A percentile compares a stretch with the other conserved stretches of the same genome.
phyloP scores from a whole-genome alignment of 2,797 vertebrate genomes.

The Phataginus tricuspis region DNA sequence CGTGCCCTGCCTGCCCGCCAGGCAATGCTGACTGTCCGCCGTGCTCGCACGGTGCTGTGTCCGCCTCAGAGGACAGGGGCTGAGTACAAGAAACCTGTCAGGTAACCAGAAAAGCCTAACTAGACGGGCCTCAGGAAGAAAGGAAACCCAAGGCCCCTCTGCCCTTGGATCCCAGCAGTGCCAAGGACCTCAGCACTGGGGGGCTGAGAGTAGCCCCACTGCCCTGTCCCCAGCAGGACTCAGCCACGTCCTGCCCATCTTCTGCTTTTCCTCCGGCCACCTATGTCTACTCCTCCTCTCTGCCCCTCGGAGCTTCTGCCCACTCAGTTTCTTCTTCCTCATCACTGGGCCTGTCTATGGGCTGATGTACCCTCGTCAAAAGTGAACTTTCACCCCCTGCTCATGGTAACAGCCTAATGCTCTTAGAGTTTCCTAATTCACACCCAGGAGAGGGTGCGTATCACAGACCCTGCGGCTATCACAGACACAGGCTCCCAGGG shows the following conservation, averaged over 20 bases:
- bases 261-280: neutral
- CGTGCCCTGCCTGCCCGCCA: neutral
- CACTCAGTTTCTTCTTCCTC: neutral
- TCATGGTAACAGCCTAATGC: neutral
- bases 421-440: neutral
- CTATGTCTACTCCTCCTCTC: neutral
- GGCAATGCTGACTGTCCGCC: accelerated
- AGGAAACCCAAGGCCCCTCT: neutral
- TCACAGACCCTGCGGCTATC: neutral
- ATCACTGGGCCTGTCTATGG: neutral
- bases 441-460: neutral
- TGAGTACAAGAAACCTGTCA: neutral
- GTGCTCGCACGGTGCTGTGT: neutral
- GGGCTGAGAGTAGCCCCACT: neutral
- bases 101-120: neutral
- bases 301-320: neutral
- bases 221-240: neutral
- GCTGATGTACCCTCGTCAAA: neutral
- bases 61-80: neutral
- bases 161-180: neutral
- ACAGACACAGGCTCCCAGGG: neutral
- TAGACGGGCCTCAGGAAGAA: neutral
- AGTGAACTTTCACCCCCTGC: neutral
- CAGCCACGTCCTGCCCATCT: neutral
- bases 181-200: neutral